Evolutionary conservation across 2,113 vertebrate species (phyloP), one percentile per base, ranked within the genome.

Genomic region (Platichthys stellatus): DNA sequence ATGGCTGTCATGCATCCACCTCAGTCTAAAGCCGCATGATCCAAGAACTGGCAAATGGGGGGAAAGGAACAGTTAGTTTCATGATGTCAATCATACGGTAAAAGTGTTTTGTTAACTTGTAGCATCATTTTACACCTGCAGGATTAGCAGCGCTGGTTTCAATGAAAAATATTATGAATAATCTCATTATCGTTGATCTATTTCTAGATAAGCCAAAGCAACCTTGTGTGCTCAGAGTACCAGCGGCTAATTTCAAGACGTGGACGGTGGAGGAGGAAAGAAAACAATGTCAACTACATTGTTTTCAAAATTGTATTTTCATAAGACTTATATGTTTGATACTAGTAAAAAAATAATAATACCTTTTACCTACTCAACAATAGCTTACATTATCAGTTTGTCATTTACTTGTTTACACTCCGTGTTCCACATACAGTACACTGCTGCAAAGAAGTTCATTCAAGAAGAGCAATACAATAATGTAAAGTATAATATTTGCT

Each of bases 171-270:
- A 92, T 89, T 80, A 88, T 26, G 59, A 83, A 92, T 93, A 92
- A 93, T 89, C 91, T 83, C 67, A 84, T 90, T 90, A 89, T 78
- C 81, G 78, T 67, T 79, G 73, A 89, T 84, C 90, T 92, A 93
- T 93, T 93, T 89, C 21, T 88, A 88, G 87, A 90, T 93, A 93
- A 92, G 89, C 87, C 81, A 89, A 82, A 82, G 76, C 72, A 86
- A 90, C 88, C 81, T 86, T 81, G 73, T 43, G 31, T 59, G 61
- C 68, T 62, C 43, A 0, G 47, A 89, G 71, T 13, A 24, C 15
- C 60, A 45, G 72, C 47, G 75, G 69, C 64, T 61, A 57, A 49
- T 67, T 67, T 57, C 57, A 12, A 53, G 45, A 40, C 6, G 21
- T 12, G 18, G 60, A 45, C 35, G 12, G 20, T 21, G 5, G 20